Conservation (phyloP, 2,888 invertebrate genomes). For the Cataglyphis cursor region DNA sequence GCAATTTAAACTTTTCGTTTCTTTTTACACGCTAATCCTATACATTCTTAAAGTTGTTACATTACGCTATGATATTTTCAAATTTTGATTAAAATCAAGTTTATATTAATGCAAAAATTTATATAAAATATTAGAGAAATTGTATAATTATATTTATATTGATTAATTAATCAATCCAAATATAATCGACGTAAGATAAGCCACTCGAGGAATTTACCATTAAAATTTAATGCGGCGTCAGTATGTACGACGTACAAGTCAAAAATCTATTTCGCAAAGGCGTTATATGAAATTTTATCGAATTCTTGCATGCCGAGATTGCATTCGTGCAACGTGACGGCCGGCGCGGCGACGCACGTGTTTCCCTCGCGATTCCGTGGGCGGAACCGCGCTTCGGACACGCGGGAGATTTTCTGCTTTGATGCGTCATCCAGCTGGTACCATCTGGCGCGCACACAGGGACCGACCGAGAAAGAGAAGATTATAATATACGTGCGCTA, state of each 20-base stretch:
- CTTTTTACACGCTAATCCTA: background rate
- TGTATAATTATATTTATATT: background rate
- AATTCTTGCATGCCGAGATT: slow-evolving; percentile 33
- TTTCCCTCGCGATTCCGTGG: slow-evolving; percentile 68
- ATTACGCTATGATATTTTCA: too few species aligned
- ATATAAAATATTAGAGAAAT: background rate
- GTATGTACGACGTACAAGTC: background rate
- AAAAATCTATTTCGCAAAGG: slow-evolving; percentile 6
- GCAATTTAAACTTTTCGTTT: background rate
- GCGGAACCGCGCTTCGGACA: slow-evolving; percentile 66
- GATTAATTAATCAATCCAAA: background rate
- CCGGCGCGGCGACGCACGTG: slow-evolving; percentile 30
- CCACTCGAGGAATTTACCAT: background rate
- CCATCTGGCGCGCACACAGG: slow-evolving; percentile 77
- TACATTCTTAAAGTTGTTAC: too few species aligned
- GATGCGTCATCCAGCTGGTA: slow-evolving; percentile 79
- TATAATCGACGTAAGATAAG: background rate
- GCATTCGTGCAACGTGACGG: slow-evolving; percentile 7
- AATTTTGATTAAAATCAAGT: background rate
- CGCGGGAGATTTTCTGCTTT: slow-evolving; percentile 73
- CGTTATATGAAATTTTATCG: slow-evolving; percentile 15
- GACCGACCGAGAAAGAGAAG: slow-evolving; percentile 57
- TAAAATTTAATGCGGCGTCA: slow-evolving; percentile 4
- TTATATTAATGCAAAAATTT: background rate
- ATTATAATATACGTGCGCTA: slow-evolving; percentile 69